Conservation (phyloP, 37 sponge, comb jelly and placozoan species). For the Chondrosia reniformis region DNA sequence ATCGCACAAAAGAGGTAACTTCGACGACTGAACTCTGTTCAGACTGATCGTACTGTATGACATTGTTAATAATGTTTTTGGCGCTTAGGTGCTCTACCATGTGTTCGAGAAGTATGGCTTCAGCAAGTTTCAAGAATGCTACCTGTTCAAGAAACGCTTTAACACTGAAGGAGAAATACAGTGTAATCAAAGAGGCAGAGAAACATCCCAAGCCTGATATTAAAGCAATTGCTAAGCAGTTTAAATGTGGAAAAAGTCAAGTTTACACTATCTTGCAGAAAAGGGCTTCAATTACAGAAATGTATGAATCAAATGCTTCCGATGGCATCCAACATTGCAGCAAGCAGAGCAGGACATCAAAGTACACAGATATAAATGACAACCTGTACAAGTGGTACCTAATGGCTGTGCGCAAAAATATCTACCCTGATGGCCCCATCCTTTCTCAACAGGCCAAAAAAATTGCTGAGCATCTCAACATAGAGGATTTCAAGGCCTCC, state of each 20-base stretch:
- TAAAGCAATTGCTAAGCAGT: not conserved
- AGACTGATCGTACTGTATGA: not conserved
- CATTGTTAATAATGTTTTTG: too few species aligned
- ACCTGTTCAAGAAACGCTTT: constrained; percentile 7
- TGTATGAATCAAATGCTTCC: constrained; percentile 40
- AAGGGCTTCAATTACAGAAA: constrained; percentile 16
- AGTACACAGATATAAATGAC: constrained; percentile 34
- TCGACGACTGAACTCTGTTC: not conserved
- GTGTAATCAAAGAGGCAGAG: constrained; percentile 10
- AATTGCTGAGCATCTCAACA: constrained; percentile 27
- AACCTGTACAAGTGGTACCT: constrained; percentile 45
- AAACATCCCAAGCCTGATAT: constrained; percentile 15
- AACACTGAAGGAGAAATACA: constrained; percentile 6
- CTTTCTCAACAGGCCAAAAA: constrained; percentile 35
- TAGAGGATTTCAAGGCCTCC: constrained; percentile 37
- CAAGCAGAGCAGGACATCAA: constrained; percentile 27
- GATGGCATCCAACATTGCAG: constrained; percentile 9
- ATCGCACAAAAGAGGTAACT: constrained; percentile 6
- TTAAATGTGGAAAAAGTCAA: constrained; percentile 11
- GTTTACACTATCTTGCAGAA: constrained; percentile 34
- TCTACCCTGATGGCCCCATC: constrained; percentile 39
- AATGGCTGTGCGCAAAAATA: constrained; percentile 30
- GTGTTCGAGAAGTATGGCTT: not conserved
- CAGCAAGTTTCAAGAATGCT: constrained; percentile 1
- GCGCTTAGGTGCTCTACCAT: not conserved